Percentiles rank a stretch among this genome's conserved stretches.
phyloP scores from a whole-genome alignment of 2,888 invertebrate species.

The Mycogona germanica region DNA sequence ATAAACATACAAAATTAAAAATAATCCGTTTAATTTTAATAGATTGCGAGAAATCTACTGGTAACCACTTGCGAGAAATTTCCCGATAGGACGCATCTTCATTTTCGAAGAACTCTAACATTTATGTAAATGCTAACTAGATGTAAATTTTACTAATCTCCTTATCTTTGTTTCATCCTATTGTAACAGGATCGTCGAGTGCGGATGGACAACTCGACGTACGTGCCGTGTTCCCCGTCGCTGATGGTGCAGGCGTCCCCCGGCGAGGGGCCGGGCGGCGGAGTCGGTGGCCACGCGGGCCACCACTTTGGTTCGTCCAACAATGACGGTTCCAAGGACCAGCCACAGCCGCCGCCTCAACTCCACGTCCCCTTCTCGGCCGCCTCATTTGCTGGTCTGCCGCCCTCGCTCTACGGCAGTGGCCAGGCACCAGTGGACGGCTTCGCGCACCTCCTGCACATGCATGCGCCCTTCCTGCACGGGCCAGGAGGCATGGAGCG shows the following conservation, averaged over 20 bases:
- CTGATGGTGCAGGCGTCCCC: conserved; percentile 18
- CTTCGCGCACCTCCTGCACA: conserved; percentile 17
- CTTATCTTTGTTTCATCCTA: too few species aligned
- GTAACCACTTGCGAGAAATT: too few species aligned
- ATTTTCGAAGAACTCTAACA: too few species aligned
- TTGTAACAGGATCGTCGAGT: conserved; percentile 9
- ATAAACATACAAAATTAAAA: too few species aligned
- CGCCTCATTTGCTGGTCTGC: conserved; percentile 10
- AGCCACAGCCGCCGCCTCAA: neutral
- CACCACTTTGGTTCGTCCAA: conserved; percentile 8
- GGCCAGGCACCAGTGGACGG: conserved; percentile 4
- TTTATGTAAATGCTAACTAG: too few species aligned
- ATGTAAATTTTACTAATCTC: too few species aligned
- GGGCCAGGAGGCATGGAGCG: conserved; percentile 19
- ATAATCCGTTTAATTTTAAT: too few species aligned
- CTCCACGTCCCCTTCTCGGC: conserved; percentile 16
- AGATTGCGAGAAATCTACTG: too few species aligned
- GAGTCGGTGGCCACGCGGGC: conserved; percentile 3
- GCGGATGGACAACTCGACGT: conserved; percentile 19
- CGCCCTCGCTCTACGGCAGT: conserved; percentile 9
- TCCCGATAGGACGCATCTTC: too few species aligned
- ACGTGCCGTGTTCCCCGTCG: conserved; percentile 17
- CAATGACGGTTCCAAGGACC: conserved; percentile 10
- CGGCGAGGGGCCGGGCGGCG: conserved; percentile 12
- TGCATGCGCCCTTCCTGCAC: conserved; percentile 16